Conservation (phyloP, 2,797 vertebrate species). For the Helostoma temminkii region DNA sequence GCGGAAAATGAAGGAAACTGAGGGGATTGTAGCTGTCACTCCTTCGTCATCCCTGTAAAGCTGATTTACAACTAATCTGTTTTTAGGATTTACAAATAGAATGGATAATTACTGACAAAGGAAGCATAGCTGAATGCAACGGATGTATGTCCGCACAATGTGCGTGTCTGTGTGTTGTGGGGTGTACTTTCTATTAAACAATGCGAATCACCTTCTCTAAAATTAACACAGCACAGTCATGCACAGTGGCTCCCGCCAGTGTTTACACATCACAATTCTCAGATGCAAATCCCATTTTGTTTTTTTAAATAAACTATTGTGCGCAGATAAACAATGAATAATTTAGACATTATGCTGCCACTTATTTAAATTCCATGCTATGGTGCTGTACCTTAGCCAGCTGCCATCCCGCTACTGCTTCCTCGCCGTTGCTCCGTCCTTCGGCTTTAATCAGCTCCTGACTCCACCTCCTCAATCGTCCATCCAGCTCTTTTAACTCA, state of each 20-base stretch:
- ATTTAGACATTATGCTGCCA: constrained; percentile 28
- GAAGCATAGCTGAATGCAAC: constrained; percentile 57
- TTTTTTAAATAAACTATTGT: constrained; percentile 58
- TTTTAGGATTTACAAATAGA: constrained; percentile 81
- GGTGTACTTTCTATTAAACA: constrained; percentile 50
- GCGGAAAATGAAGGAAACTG: constrained; percentile 59
- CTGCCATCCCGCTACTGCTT: constrained; percentile 90
- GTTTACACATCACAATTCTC: constrained; percentile 32
- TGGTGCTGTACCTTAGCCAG: constrained; percentile 91
- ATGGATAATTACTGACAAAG: constrained; percentile 78
- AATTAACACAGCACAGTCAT: constrained; percentile 35
- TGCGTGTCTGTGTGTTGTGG: constrained; percentile 38
- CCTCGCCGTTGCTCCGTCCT: constrained; percentile 88
- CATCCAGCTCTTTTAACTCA: constrained; percentile 83
- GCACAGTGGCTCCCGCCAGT: constrained; percentile 37
- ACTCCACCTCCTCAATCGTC: constrained; percentile 85
- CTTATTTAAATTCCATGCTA: constrained; percentile 33
- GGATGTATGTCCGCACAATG: constrained; percentile 41
- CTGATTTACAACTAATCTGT: constrained; percentile 83
- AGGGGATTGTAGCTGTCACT: constrained; percentile 80
- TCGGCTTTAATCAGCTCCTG: constrained; percentile 87
- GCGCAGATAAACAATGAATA: constrained; percentile 41
- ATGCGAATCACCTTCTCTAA: constrained; percentile 59
- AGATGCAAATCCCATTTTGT: constrained; percentile 21
- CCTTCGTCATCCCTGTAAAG: constrained; percentile 71